Evolutionary conservation across 2,888 invertebrate species (phyloP), one percentile per base, ranked within the genome.

Genomic region (Deilephila elpenor): DNA sequence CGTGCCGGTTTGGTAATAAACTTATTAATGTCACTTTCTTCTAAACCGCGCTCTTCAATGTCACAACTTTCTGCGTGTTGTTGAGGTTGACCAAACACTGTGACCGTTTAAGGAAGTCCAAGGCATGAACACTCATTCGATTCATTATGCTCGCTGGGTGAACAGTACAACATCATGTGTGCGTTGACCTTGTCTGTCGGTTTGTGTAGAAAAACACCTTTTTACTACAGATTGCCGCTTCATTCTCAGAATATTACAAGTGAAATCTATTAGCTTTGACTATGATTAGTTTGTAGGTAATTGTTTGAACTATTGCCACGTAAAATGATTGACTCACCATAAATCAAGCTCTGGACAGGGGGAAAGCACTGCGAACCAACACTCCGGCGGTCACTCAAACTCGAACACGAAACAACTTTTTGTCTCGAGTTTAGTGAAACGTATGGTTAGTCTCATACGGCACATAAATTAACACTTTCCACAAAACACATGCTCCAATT

Each of bases 401-500:
- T 87, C 88, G 84, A 89, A 88, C 88, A 90, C 88, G 90, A 88
- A 89, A 88, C 86, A 83, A 89, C 90, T 89, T 89, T 89, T 90
- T 92, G 88, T 90, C 84, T 85, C 86, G 87, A 84, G 89, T 88
- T 88, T 88, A 89, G 85, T 90, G 90, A 90, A 89, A 88, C 90
- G 89, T 89, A 90, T 86, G 89, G 83, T 80, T 84, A 84, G 88
- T 88, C 81, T 86, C 80, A 81, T 86, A 85, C 85, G 81, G 86
- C 84, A 88, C 86, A 85, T 83, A 86, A 86, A 91, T 90, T 87
- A 91, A 84, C 93, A 93, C 93, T 91, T 89, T 89, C 81, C 92
- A 93, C 92, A 84, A 88, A 89, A 91, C 88, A 90, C 77, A 88
- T 88, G 86, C 88, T 87, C 86, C 87, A 86, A 89, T 87, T 88